Conservation (phyloP, 1,140 invertebrate species). For the Popillia japonica region DNA sequence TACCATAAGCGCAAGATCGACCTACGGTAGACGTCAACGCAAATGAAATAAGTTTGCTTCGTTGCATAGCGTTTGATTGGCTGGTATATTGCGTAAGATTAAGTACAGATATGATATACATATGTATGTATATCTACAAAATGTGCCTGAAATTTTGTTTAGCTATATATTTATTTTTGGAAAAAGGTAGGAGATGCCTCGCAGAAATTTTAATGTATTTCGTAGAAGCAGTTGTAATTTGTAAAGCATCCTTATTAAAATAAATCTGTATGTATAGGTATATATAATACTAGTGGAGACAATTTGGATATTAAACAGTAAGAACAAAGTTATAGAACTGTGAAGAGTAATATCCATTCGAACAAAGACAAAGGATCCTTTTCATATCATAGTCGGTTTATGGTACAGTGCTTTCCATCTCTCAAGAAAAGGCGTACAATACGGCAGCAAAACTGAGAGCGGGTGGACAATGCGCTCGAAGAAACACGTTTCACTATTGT, state of each 20-base stretch:
- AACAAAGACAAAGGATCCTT: conserved; percentile 6
- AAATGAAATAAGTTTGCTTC: background rate
- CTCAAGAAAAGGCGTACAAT: background rate
- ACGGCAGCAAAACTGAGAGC: background rate
- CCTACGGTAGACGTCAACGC: background rate
- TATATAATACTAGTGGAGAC: background rate
- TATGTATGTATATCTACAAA: background rate
- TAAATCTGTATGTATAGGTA: no score
- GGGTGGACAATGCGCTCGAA: conserved; percentile 13
- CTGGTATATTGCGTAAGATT: background rate
- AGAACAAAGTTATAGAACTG: background rate
- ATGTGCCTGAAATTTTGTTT: background rate
- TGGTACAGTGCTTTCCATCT: background rate
- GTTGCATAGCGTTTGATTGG: background rate
- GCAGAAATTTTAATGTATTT: background rate
- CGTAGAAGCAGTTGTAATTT: no score
- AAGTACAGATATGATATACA: background rate
- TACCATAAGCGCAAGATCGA: background rate
- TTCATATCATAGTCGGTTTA: background rate
- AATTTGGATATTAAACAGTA: background rate
- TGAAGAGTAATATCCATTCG: background rate
- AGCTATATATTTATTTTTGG: background rate
- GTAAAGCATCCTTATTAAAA: no score
- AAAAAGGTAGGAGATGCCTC: background rate
- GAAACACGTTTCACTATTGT: background rate